Conservation (phyloP, 2,797 vertebrate species). For the Podarcis siculus region DNA sequence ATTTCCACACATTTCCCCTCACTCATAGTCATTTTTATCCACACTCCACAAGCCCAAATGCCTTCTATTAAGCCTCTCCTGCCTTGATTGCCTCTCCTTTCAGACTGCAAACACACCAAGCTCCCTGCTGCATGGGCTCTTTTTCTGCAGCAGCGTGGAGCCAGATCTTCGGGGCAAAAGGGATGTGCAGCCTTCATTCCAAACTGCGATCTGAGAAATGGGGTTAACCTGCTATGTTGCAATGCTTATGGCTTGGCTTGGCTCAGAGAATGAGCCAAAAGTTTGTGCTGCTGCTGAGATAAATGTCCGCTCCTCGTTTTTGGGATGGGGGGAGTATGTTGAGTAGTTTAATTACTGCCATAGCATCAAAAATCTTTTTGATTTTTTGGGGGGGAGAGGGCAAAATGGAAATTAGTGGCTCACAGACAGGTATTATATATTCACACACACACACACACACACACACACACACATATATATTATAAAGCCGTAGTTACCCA, state of each 20-base stretch:
- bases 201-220: background rate
- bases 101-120: background rate
- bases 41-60: background rate
- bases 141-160: background rate
- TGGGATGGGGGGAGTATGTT: background rate
- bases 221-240: too few species aligned
- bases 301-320: background rate
- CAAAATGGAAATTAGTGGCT: accelerated
- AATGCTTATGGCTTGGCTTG: background rate
- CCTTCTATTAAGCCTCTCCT: too few species aligned
- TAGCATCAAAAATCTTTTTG: background rate
- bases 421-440: too few species aligned
- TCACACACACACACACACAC: too few species aligned
- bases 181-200: background rate
- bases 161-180: background rate
- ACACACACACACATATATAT: too few species aligned
- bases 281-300: background rate
- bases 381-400: accelerated
- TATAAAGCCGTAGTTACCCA: too few species aligned
- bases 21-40: too few species aligned
- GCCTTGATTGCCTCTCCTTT: background rate
- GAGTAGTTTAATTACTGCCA: background rate
- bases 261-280: background rate
- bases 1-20: background rate
- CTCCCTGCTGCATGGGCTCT: accelerated